Evolutionary conservation across 2,797 vertebrate genomes (phyloP).

Genomic region (Uromys caudimaculatus): DNA sequence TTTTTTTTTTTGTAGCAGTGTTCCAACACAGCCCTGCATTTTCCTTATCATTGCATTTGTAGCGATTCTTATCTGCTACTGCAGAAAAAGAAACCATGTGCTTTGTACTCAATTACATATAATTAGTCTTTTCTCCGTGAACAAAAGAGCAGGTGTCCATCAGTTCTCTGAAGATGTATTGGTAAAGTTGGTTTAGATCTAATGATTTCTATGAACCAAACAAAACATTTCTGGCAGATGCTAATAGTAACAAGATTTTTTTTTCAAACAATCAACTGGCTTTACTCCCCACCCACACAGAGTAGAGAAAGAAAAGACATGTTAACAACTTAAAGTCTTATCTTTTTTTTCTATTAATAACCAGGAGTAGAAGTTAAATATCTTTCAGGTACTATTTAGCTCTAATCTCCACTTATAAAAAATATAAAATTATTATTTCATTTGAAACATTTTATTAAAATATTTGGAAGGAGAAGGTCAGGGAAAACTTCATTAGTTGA

Average conservation of each 20-base stretch:
- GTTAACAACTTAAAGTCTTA: constrained; percentile 56
- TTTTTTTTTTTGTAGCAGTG: constrained; percentile 14
- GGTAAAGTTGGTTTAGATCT: constrained; percentile 63
- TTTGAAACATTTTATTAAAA: constrained; percentile 40
- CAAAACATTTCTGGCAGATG: constrained; percentile 71
- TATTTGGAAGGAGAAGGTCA: neutral
- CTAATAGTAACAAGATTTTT: constrained; percentile 73
- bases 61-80: constrained; percentile 73
- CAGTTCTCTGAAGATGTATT: constrained; percentile 55
- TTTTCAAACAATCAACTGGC: constrained; percentile 70
- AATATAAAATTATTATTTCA: constrained; percentile 40
- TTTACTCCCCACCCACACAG: constrained; percentile 67
- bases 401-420: constrained; percentile 61
- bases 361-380: constrained; percentile 40
- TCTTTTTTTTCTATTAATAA: constrained; percentile 70
- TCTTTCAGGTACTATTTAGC: constrained; percentile 55
- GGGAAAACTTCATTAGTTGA: neutral
- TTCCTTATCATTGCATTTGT: constrained; percentile 73
- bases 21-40: constrained; percentile 67
- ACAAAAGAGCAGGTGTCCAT: constrained; percentile 83
- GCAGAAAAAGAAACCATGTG: constrained; percentile 66
- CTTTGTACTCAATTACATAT: constrained; percentile 77
- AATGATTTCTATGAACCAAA: constrained; percentile 73
- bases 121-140: constrained; percentile 80
- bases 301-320: constrained; percentile 55